These are phyloP conservation scores for Bombus sylvicola DNA, from an alignment of 1,140 invertebrate genomes.

Conservation along the genomic window DNA sequence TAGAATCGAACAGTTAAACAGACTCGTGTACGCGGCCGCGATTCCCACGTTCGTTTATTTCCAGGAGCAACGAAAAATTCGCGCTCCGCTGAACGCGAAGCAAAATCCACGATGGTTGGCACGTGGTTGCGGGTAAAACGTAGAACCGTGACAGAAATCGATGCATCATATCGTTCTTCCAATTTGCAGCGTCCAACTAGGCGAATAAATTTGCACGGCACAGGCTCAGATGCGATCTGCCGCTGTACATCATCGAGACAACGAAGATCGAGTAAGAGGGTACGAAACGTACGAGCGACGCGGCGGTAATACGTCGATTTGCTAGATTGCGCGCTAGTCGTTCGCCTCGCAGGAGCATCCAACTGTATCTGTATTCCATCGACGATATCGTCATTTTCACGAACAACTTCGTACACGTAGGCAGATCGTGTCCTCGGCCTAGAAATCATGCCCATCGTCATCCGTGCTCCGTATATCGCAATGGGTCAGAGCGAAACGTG, in stretches of 20 bases:
- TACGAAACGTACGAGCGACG: background rate
- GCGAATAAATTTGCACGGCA: constrained; percentile 22
- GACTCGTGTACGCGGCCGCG: background rate
- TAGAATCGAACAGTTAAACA: constrained; percentile 23
- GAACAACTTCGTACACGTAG: constrained; percentile 17
- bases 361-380: constrained; percentile 32
- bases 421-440: constrained; percentile 59
- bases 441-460: constrained; percentile 39
- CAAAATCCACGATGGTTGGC: too few species aligned
- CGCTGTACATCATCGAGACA: constrained; percentile 8
- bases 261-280: constrained; percentile 33
- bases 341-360: background rate
- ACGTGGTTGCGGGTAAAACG: background rate
- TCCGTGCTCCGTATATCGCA: constrained; percentile 47
- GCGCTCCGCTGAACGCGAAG: background rate
- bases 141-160: background rate
- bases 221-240: constrained; percentile 5
- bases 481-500: constrained; percentile 30
- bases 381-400: constrained; percentile 51
- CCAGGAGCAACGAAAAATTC: constrained; percentile 6
- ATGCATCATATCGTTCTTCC: constrained; percentile 33
- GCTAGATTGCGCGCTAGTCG: background rate
- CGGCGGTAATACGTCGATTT: constrained; percentile 38
- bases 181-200: constrained; percentile 41
- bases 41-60: constrained; percentile 28